Evolutionary conservation across 2,113 vertebrate genomes (phyloP), one percentile per base, ranked within the genome.

Genomic region (Leucosticte australis): DNA sequence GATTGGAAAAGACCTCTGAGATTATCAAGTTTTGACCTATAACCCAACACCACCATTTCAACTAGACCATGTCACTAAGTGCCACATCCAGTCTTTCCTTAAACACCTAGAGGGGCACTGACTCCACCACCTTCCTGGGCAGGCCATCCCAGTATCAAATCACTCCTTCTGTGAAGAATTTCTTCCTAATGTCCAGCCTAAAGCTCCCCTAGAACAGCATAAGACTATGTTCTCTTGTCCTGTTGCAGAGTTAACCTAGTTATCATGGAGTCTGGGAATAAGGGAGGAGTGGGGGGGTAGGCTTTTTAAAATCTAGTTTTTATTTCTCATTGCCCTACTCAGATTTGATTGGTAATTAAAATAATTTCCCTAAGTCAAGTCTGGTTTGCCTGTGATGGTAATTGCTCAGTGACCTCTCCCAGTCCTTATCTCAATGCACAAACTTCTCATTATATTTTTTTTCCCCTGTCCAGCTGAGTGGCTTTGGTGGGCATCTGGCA

Each of bases 221-320:
- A 10, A n/a, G 6, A 31, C 23, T 28, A 7, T 59, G 16, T 22
- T 39, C 4, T n/a, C 15, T 46, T 67, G 22, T 67, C 44, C 19
- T 59, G 1, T 13, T 16, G 8, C 35, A 50, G 35, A 42, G 17
- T 50, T 44, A 33, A 50, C 31, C 33, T 26, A 60, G 24, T 46
- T n/a, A 30, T 53, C 69, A n/a, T 7, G 16, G 24, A 75, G 18
- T 30, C 24, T 10, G 14, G 21, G 27, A 80, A 35, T 57, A 75
- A 52, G 22, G 14, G 6, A 35, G 31, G 14, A 5, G 13, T 6
- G 2, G 2, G 12, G 10, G 5, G 5, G 13, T 41, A 52, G 9
- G 9, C 15, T 39, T 33, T 69, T 46, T 56, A 69, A 75, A 33
- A 46, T 68, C 57, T 68, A 22, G 15, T 11, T 79, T 69, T 85